Base-by-base conservation (phyloP, 2,888 invertebrate genomes). In the Phyllotreta cruciferae region DNA sequence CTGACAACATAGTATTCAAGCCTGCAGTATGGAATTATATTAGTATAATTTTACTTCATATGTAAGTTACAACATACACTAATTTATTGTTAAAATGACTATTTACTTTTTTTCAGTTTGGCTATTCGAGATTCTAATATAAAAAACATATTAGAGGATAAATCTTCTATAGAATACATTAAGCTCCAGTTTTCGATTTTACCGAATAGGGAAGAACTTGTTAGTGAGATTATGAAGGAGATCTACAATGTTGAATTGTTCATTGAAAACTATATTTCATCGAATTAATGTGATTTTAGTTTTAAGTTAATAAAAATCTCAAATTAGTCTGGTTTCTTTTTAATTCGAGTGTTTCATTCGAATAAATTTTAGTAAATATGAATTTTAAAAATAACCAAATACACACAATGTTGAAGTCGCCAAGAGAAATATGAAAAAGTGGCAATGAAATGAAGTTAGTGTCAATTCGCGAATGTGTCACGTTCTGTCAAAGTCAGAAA, bases 1-100 rank as follows among this genome's bases (percentile, higher is more conserved):
- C 90, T 0, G 83, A 87, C 70, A 92, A 91, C 75, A 88, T 92
- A 37, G 85, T 87, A 74, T 90, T 91, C 73, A 90, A 88, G 77
- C 88, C 89, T 0, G 81, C 84, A 9, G 87, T 90, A 72, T 91
- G 91, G 91, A 88, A 84, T 63, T 80, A 91, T 34, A 86, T 91
- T 62, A 85, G 87, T 3, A 81, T 91, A n/a, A 81, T 91, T 42
- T 82, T 91, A 42, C 84, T 91, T 14, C 87, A 88, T 79, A 82
- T 92, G 84, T 88, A 82, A 83, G 85, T 81, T 69, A 58, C 35
- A 56, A 63, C 1, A 1, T 24, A 24, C 4, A 4, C 50, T 44
- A 57, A 42, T 49, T 39, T 24, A 10, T 54, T 52, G 7, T 47
- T 35, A 24, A 9, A 35, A 36, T 35, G 42, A 34, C 10, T 45